These are phyloP conservation scores for Nasonia giraulti DNA, from an alignment of 1,140 invertebrate genomes.

Conservation along the genomic window DNA sequence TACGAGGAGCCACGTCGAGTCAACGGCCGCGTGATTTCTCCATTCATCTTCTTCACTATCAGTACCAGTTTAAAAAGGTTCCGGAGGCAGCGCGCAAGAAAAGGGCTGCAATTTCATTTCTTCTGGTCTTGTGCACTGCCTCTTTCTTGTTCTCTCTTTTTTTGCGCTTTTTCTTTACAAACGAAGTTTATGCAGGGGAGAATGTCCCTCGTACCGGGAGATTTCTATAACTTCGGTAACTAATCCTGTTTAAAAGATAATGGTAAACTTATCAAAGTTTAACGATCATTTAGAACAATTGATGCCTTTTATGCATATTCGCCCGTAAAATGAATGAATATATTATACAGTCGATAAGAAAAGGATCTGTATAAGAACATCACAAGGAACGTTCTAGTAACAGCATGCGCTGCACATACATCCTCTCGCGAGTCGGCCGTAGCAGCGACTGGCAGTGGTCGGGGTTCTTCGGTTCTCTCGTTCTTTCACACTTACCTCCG, in stretches of 20 bases:
- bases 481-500: background rate
- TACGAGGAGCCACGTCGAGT: constrained; percentile 57
- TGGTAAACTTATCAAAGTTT: too few relatives aligned
- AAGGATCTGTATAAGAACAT: too few relatives aligned
- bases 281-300: too few relatives aligned
- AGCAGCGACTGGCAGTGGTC: background rate
- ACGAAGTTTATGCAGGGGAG: too few relatives aligned
- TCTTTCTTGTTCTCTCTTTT: background rate
- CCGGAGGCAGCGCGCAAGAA: background rate
- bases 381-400: too few relatives aligned
- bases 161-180: background rate
- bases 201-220: too few relatives aligned
- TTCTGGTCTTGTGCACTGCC: background rate
- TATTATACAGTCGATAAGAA: too few relatives aligned
- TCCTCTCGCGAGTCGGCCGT: background rate
- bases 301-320: too few relatives aligned
- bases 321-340: too few relatives aligned
- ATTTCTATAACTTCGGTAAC: too few relatives aligned
- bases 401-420: background rate
- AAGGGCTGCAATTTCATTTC: background rate
- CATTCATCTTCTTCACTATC: constrained; percentile 56
- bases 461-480: background rate
- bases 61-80: background rate
- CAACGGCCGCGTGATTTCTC: constrained; percentile 59
- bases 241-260: too few relatives aligned